Percentiles rank a stretch among this genome's conserved stretches.
These are phyloP conservation scores for Helogale parvula DNA, from an alignment of 2,113 vertebrate species.

Conservation along the genomic window DNA sequence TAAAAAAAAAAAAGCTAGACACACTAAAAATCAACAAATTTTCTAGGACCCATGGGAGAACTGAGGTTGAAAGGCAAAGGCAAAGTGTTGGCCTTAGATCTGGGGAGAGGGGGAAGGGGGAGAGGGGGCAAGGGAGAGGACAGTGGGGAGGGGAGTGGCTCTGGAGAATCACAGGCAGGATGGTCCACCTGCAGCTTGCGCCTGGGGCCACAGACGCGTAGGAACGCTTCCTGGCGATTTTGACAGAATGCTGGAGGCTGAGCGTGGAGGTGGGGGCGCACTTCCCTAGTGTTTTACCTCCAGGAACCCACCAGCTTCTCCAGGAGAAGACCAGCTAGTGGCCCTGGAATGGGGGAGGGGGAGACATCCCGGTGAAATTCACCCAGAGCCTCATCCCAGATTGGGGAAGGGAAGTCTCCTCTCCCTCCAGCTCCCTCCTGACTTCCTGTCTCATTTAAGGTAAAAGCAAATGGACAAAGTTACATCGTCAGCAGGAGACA, in stretches of 20 bases:
- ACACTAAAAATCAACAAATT: not conserved
- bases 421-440: not conserved
- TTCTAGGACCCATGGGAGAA: not conserved
- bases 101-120: rapidly evolving
- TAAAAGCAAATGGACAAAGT: not conserved
- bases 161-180: not conserved
- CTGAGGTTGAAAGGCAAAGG: not conserved
- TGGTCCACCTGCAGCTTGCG: no score
- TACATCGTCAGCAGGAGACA: not conserved
- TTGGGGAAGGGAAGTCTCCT: not conserved
- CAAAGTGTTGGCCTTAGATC: not conserved
- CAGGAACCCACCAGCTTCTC: not conserved
- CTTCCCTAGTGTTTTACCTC: not conserved
- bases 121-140: no score
- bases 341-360: not conserved
- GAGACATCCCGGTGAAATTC: not conserved
- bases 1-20: not conserved
- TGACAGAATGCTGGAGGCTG: not conserved
- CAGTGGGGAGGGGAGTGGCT: no score
- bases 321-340: no score
- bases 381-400: not conserved
- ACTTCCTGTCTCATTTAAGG: not conserved
- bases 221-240: not conserved
- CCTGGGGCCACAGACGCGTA: not conserved
- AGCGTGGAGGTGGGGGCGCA: no score